Conservation (phyloP, 2,797 vertebrate genomes). For the Mormyrops attenuatus region DNA sequence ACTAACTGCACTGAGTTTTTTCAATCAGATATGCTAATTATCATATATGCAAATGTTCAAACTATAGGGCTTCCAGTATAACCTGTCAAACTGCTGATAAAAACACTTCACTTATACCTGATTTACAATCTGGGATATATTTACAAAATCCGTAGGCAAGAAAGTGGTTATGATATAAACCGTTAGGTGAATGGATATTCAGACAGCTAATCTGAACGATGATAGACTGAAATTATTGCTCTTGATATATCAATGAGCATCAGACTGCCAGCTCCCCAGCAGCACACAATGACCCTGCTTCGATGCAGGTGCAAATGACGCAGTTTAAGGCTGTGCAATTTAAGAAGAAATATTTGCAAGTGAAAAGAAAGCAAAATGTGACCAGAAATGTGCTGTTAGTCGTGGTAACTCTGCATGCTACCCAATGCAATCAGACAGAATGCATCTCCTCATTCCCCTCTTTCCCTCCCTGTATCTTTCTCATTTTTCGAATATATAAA, state of each 20-base stretch:
- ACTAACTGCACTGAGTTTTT: neutral
- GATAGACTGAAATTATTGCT: neutral
- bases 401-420: neutral
- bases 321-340: neutral
- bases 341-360: neutral
- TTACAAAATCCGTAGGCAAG: neutral
- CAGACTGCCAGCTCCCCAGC: neutral
- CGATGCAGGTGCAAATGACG: neutral
- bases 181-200: neutral
- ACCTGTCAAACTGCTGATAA: neutral
- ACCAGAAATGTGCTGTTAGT: neutral
- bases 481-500: neutral
- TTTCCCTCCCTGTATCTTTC: neutral
- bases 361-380: neutral
- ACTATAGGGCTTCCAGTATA: neutral
- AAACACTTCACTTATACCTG: neutral
- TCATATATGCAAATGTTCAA: neutral
- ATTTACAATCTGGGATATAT: neutral
- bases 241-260: neutral
- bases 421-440: neutral
- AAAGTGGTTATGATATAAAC: neutral
- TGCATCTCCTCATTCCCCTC: neutral
- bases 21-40: neutral
- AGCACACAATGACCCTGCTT: neutral
- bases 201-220: neutral